phyloP scores from a whole-genome alignment of 2,797 vertebrate species.

The Acropternis orthonyx region DNA sequence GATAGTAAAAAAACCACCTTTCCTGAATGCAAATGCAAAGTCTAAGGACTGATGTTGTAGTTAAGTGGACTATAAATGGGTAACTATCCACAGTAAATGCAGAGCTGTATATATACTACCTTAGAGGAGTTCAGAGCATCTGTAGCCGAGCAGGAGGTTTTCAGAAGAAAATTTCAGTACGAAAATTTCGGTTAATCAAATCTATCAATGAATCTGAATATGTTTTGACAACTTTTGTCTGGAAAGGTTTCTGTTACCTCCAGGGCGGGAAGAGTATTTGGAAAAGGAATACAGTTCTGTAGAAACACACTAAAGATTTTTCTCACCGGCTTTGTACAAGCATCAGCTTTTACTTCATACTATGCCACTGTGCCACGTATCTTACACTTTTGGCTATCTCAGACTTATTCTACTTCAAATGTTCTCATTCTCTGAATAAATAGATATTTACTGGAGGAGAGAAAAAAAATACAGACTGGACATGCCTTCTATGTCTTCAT shows the following conservation, averaged over 20 bases:
- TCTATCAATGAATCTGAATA: not conserved
- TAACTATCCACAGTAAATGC: not conserved
- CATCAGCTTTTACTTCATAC: not conserved
- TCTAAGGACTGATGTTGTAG: not conserved
- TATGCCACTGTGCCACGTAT: not conserved
- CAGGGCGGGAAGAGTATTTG: not conserved
- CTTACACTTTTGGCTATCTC: not conserved
- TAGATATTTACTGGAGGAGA: not conserved
- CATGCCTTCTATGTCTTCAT: not conserved
- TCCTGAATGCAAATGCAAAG: not conserved
- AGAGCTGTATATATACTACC: not conserved
- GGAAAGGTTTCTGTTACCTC: not conserved
- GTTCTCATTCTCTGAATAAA: not conserved
- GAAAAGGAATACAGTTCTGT: not conserved
- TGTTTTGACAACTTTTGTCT: not conserved
- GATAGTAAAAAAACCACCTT: not conserved
- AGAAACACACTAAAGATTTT: not conserved
- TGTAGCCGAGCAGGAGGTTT: not conserved
- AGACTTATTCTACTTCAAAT: not conserved
- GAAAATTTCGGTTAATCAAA: not conserved
- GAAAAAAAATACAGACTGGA: not conserved
- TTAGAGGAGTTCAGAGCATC: not conserved
- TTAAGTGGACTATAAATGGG: not conserved
- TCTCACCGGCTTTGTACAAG: not conserved
- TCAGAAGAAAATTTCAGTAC: not conserved